Conservation (phyloP, 2,888 invertebrate genomes). For the Drosophila paranaensis region DNA sequence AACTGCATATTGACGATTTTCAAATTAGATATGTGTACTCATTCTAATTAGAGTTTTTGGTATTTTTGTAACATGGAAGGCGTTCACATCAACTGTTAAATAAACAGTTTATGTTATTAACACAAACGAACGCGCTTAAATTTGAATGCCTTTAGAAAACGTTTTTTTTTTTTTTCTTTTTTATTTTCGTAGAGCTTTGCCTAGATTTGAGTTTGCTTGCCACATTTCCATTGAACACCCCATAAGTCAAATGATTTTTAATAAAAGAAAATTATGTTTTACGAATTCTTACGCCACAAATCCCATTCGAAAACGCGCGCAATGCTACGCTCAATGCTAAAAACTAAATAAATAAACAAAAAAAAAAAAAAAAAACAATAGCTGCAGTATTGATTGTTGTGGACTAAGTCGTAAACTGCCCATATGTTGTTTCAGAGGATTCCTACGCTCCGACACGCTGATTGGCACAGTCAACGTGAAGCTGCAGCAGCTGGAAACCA, state of each 20-base stretch:
- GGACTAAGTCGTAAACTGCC: conserved; percentile 85
- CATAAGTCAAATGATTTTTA: conserved; percentile 46
- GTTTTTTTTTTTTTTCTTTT: background rate
- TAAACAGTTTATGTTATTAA: background rate
- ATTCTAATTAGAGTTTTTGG: background rate
- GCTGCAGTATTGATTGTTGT: conserved; percentile 84
- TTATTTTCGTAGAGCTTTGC: conserved; percentile 21
- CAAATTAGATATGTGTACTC: background rate
- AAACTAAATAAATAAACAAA: conserved; percentile 33
- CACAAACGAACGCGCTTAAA: background rate
- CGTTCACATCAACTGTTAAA: background rate
- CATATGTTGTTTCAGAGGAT: conserved; percentile 93
- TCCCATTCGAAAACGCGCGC: conserved; percentile 54
- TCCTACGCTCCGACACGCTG: conserved; percentile 94
- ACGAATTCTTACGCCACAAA: conserved; percentile 58
- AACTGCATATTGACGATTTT: background rate
- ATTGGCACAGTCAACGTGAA: conserved; percentile 94
- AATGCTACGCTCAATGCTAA: conserved; percentile 50
- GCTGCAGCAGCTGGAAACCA: conserved; percentile 94
- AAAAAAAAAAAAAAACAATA: conserved; percentile 58
- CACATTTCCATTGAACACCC: conserved; percentile 30
- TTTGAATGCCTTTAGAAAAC: background rate
- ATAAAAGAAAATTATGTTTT: conserved; percentile 53
- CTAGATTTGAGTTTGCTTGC: conserved; percentile 33
- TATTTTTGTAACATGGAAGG: background rate